Evolutionary conservation across 2,888 invertebrate genomes (phyloP), one percentile per base, ranked within the genome.

Genomic region (Cheilosia scutellata): DNA sequence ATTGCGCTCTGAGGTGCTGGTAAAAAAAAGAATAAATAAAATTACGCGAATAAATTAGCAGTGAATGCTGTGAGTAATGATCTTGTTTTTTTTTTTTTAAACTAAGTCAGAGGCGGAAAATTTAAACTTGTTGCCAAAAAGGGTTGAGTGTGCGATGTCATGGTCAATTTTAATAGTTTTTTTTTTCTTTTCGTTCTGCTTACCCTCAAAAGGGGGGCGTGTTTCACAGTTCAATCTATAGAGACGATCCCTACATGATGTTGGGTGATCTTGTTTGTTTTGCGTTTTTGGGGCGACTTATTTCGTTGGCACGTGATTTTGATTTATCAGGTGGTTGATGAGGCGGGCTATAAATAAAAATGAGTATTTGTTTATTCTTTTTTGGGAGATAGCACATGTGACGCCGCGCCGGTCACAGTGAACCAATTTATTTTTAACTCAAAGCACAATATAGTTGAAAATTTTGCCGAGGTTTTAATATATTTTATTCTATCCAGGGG

Each of bases 291-390:
- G n/a, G 20, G 57, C 33, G n/a, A 68, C 13, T 29, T 27, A 27
- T 57, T 75, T 37, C 27, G 40, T 68, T 79, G 79, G 79, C 83
- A 84, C 83, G 83, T 79, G 83, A 84, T 79, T 66, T 42, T 68
- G 51, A 79, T 79, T 75, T 70, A 79, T 84, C 83, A 84, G 79
- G 83, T 84, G 83, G 83, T 84, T 70, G 79, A 63, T 31, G 72
- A 63, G 63, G 33, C n/a, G n/a, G 57, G 33, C 40, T 79, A 79
- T 58, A 75, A 83, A 83, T 79, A 83, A 42, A 78, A 55, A 72
- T 74, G 42, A 78, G 62, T 55, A 53, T 63, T 68, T 55, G 31
- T 44, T 72, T 42, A 44, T 70, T 62, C 27, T 66, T 25, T 51
- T 37, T 20, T 7, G 13, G 31, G n/a, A 11, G 25, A n/a, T n/a